Evolutionary conservation across 2,888 invertebrate genomes (phyloP), one percentile per base, ranked within the genome.

Genomic region (Leptopilina drosophilae): DNA sequence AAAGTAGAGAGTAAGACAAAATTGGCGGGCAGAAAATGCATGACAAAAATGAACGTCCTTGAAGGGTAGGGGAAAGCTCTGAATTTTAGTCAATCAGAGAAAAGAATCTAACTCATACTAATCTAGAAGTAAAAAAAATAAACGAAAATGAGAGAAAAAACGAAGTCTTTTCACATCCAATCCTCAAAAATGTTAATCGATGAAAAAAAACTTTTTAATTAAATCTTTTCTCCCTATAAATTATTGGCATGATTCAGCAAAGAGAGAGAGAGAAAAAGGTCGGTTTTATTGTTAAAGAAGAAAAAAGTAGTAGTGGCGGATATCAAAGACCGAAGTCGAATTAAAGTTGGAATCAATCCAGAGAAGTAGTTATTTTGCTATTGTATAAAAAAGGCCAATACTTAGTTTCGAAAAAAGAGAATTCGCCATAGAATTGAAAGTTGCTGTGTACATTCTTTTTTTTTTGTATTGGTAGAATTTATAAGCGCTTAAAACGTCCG

Each of bases 191-290:
- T 14, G 59, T 59, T 59, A 62, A 15, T 62, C 20, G 62, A 62
- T 20, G 9, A 9, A 15, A 62, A 59, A 9, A 62, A 62, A 20
- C 20, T 8, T 20, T 62, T 62, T 62, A 62, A 62, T 62, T 62
- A 62, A 62, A 62, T 62, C 62, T 62, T 62, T 62, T 62, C 15
- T 62, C 15, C 62, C 62, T 62, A 15, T 62, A 20, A 62, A 67
- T 46, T 67, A 67, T 49, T 67, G 67, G 67, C 67, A 67, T 67
- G 67, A 67, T 49, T 62, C 46, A 46, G 49, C 49, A 67, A 12
- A 11, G 42, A 42, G 66, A 11, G 20, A 33, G 33, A 20, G 20
- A 20, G 20, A 20, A 1, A 20, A 20, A 20, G 20, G 6, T 67
- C 12, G 49, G 6, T 67, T 49, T 49, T 12, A 49, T 20, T 67